Evolutionary conservation across 2,113 vertebrate species (phyloP).

Genomic region (Mionectes macconnelli): DNA sequence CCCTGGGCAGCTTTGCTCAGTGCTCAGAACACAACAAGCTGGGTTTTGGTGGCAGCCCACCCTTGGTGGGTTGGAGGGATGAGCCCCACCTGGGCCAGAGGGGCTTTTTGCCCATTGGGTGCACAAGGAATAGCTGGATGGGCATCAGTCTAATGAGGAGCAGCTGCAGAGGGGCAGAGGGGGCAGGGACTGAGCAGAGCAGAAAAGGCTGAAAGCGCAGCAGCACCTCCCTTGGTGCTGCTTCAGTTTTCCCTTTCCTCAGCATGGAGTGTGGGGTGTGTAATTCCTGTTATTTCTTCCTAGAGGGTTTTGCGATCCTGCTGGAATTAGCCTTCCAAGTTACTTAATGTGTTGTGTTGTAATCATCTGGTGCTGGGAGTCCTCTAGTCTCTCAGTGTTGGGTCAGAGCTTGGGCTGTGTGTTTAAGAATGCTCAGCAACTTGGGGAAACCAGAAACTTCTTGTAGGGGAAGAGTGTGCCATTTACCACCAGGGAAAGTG

Average conservation of each 20-base stretch:
- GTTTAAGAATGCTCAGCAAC: neutral
- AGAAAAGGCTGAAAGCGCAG: neutral
- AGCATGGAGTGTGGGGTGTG: accelerated
- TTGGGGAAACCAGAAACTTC: neutral
- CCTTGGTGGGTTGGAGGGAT: accelerated
- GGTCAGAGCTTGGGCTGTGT: neutral
- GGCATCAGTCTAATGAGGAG: neutral
- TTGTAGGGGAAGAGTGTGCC: neutral
- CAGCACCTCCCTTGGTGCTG: accelerated
- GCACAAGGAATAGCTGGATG: neutral
- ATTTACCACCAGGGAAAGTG: neutral
- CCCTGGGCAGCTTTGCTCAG: neutral
- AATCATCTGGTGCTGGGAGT: neutral
- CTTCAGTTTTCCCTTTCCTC: accelerated
- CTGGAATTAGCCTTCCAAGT: neutral
- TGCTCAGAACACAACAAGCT: neutral
- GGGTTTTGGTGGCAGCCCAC: neutral
- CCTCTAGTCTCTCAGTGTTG: accelerated
- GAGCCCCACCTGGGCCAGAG: neutral
- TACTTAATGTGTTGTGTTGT: neutral
- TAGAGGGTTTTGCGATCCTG: neutral
- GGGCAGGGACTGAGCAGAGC: neutral
- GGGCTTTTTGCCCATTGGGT: accelerated
- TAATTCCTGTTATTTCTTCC: neutral
- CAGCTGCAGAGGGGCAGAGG: neutral